These are phyloP conservation scores for Sylvicapra grimmia DNA, from an alignment of 2,113 vertebrate species.

Conservation along the genomic window DNA sequence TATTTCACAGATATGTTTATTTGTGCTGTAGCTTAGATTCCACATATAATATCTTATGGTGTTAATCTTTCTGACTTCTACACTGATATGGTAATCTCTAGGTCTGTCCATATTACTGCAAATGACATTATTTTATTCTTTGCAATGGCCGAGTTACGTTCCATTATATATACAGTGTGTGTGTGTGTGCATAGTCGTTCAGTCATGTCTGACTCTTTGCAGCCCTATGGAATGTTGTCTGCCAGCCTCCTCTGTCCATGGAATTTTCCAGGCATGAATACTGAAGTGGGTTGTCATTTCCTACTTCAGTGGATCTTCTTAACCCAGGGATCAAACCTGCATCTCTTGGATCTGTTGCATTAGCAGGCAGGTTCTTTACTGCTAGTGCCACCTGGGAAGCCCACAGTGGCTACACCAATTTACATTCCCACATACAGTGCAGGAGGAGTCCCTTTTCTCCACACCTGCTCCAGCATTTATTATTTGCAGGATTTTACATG, in stretches of 20 bases:
- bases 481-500: neutral
- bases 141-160: accelerated
- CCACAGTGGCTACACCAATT: neutral
- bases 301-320: neutral
- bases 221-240: neutral
- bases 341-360: neutral
- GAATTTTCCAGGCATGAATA: neutral
- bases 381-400: neutral
- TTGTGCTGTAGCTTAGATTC: neutral
- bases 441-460: neutral
- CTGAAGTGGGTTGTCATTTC: neutral
- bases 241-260: neutral
- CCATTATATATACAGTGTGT: neutral
- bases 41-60: neutral
- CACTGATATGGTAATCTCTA: neutral
- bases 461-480: neutral
- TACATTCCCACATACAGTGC: neutral
- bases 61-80: neutral
- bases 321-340: neutral
- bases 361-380: neutral
- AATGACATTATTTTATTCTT: neutral
- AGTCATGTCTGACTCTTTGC: neutral
- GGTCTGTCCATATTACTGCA: neutral
- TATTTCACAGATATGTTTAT: neutral
- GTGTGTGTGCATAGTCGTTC: neutral